phyloP scores from a whole-genome alignment of 2,113 vertebrate species.

The Xenopus laevis region DNA sequence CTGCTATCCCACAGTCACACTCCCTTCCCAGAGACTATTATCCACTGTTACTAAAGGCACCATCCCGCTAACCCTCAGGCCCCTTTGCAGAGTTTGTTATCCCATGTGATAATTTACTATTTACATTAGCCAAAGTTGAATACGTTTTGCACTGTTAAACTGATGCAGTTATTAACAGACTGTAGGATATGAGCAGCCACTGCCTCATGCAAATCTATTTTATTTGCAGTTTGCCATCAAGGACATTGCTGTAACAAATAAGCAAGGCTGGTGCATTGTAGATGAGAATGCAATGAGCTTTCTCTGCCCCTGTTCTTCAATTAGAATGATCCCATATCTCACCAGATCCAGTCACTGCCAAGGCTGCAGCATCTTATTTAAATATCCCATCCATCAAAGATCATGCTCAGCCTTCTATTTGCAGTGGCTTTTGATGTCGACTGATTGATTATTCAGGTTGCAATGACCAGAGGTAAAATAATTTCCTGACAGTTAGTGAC shows the following conservation, averaged over 20 bases:
- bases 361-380: conserved; percentile 26
- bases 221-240: too few relatives aligned
- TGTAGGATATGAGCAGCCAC: too few relatives aligned
- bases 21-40: too few relatives aligned
- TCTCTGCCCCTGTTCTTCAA: conserved; percentile 1
- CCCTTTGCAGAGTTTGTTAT: too few relatives aligned
- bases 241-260: background rate
- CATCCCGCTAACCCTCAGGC: too few relatives aligned
- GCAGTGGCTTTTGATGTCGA: conserved; percentile 16
- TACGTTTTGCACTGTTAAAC: too few relatives aligned
- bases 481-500: conserved; percentile 37
- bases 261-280: background rate
- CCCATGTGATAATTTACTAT: too few relatives aligned
- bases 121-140: too few relatives aligned
- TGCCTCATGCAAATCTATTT: too few relatives aligned
- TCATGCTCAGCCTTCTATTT: conserved; percentile 30
- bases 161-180: too few relatives aligned
- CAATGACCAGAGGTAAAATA: conserved; percentile 25
- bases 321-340: conserved; percentile 1
- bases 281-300: background rate
- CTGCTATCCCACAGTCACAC: too few relatives aligned
- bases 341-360: conserved; percentile 1
- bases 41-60: too few relatives aligned
- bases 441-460: conserved; percentile 34
- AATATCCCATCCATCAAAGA: conserved; percentile 38